phyloP scores from a whole-genome alignment of 2,888 invertebrate genomes.

The Diogma glabrata region DNA sequence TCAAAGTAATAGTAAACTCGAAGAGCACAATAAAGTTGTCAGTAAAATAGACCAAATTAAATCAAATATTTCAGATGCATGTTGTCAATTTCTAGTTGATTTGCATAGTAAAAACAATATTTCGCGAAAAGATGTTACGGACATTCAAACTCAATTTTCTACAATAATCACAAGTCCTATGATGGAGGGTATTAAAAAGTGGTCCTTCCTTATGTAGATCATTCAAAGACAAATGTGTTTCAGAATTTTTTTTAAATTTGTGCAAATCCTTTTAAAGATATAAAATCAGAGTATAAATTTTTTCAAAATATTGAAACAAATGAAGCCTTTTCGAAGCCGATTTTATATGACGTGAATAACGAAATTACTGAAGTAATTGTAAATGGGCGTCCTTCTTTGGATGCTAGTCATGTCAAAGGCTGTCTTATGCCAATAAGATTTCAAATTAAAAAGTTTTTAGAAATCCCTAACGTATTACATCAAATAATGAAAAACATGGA shows the following conservation, averaged over 20 bases:
- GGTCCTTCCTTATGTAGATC: background rate
- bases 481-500: no score
- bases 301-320: background rate
- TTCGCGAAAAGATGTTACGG: background rate
- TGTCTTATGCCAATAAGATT: constrained; percentile 12
- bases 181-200: background rate
- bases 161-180: background rate
- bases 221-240: background rate
- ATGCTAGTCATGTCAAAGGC: constrained; percentile 13
- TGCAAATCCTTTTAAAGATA: background rate
- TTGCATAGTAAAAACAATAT: background rate
- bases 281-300: background rate
- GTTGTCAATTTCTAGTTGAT: background rate
- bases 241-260: background rate
- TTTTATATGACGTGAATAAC: background rate
- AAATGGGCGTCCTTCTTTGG: constrained; percentile 14
- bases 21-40: background rate
- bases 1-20: background rate
- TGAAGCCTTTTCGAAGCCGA: background rate
- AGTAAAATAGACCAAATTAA: background rate
- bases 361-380: constrained; percentile 10
- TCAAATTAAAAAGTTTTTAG: background rate
- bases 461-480: background rate
- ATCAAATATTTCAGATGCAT: background rate
- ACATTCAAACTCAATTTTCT: background rate